A percentile compares a stretch with the other conserved stretches of the same genome.
phyloP scores from a whole-genome alignment of 2,888 invertebrate species.

The Biston stratarius region DNA sequence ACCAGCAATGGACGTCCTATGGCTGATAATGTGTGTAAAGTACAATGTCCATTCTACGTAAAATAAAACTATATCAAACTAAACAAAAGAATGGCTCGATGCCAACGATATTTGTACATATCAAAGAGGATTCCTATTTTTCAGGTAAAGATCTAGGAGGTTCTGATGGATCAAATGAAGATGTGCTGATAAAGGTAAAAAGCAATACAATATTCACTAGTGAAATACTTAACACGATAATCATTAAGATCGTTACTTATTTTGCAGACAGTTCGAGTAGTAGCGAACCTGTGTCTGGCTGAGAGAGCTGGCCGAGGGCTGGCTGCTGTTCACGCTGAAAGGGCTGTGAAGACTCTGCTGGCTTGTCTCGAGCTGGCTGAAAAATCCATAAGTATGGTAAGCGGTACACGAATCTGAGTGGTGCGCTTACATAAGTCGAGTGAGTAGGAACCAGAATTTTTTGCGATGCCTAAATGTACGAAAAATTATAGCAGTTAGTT shows the following conservation, averaged over 20 bases:
- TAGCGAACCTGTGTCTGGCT: constrained; percentile 94
- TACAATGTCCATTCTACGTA: too few relatives aligned
- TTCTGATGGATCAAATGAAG: constrained; percentile 87
- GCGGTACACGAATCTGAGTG: not conserved
- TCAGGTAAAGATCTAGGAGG: constrained; percentile 79
- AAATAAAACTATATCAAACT: too few relatives aligned
- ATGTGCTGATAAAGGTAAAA: constrained; percentile 89
- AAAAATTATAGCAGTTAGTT: too few relatives aligned
- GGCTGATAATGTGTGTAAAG: too few relatives aligned
- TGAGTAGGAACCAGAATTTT: too few relatives aligned
- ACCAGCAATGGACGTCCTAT: too few relatives aligned
- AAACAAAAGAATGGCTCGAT: too few relatives aligned
- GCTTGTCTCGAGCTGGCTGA: constrained; percentile 71
- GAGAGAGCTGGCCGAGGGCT: constrained; percentile 91
- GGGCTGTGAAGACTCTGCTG: constrained; percentile 66
- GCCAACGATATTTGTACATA: not conserved
- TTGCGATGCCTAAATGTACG: too few relatives aligned
- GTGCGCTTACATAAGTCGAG: too few relatives aligned
- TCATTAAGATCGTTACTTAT: not conserved
- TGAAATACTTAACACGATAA: not conserved
- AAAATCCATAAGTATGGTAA: constrained; percentile 43
- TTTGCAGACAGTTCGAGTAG: constrained; percentile 90
- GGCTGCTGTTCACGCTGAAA: constrained; percentile 77
- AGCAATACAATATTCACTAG: not conserved
- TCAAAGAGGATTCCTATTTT: constrained; percentile 39